Evolutionary conservation across 2,888 invertebrate species (phyloP).

Genomic region (Tanypteryx hageni): DNA sequence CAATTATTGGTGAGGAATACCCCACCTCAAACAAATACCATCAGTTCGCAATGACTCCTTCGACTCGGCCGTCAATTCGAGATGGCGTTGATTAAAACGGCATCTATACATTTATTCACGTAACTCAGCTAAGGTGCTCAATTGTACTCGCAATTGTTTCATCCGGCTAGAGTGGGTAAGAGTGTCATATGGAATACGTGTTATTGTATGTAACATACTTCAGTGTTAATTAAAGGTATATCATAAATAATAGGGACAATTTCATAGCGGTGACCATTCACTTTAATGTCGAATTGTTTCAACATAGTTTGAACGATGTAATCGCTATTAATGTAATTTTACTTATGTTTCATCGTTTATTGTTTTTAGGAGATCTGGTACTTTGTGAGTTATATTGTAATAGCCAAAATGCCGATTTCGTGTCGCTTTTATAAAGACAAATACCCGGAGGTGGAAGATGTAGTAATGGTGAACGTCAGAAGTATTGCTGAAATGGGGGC

Average conservation of each 20-base stretch:
- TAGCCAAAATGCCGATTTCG: conserved; percentile 82
- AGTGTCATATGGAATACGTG: conserved; percentile 54
- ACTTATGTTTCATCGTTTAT: neutral
- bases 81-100: conserved; percentile 2
- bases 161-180: conserved; percentile 8
- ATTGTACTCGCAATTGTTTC: neutral
- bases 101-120: neutral
- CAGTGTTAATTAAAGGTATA: neutral
- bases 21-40: conserved; percentile 61
- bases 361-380: conserved; percentile 25
- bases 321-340: neutral
- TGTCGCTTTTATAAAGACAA: conserved; percentile 98
- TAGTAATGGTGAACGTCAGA: conserved; percentile 99
- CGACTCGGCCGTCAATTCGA: conserved; percentile 20
- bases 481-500: conserved; percentile 99
- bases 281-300: no score
- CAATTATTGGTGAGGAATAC: conserved; percentile 40
- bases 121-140: neutral
- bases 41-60: conserved; percentile 43
- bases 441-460: conserved; percentile 99
- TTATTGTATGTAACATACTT: neutral
- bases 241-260: neutral
- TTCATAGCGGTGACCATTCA: neutral
- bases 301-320: neutral
- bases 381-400: neutral